Percentiles rank a stretch among this genome's conserved stretches.
Evolutionary conservation across 2,797 vertebrate species (phyloP).

Genomic region (Novumbra hubbsi): DNA sequence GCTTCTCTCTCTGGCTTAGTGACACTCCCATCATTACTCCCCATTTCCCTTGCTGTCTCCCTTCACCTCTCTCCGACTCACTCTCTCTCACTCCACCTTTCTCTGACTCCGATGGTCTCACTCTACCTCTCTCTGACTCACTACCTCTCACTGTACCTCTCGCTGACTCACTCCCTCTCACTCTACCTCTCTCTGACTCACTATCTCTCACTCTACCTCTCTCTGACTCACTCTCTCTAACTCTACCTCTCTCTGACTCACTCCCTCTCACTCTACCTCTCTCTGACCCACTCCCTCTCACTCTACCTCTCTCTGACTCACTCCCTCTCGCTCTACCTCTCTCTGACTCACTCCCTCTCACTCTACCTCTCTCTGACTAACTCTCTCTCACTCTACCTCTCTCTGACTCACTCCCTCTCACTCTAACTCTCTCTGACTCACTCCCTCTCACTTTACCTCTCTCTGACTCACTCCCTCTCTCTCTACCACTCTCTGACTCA

Average conservation of each 20-base stretch:
- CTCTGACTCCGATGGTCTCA: not conserved
- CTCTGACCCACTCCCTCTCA: too few relatives aligned
- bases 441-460: conserved; percentile 12
- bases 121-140: conserved; percentile 10
- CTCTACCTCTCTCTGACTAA: not conserved
- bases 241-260: too few relatives aligned
- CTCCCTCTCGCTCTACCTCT: not conserved
- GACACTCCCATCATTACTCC: too few relatives aligned
- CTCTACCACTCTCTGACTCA: conserved; percentile 8
- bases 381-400: conserved; percentile 5
- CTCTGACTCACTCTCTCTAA: not conserved
- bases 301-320: too few relatives aligned
- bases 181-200: not conserved
- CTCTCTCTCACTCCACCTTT: conserved; percentile 3
- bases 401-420: not conserved
- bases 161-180: conserved; percentile 7
- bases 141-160: not conserved
- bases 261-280: too few relatives aligned
- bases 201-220: not conserved
- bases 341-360: not conserved
- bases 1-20: too few relatives aligned
- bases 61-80: conserved; percentile 21
- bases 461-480: not conserved
- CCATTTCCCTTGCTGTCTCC: too few relatives aligned
- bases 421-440: conserved; percentile 28